Evolutionary conservation across 2,113 vertebrate species (phyloP), one percentile per base, ranked within the genome.

Genomic region (Carlito syrichta): DNA sequence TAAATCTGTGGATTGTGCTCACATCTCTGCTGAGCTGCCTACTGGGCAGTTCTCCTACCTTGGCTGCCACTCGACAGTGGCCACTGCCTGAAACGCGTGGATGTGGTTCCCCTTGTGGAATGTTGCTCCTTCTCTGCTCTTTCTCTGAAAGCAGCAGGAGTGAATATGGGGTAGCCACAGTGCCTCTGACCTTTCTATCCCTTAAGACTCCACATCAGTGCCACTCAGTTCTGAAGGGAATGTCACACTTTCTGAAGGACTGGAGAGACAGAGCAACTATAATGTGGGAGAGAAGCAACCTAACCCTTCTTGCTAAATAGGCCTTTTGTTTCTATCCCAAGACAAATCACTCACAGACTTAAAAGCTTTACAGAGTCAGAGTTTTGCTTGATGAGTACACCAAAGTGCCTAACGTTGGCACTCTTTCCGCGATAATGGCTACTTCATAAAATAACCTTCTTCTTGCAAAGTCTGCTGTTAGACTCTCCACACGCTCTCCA

Each of bases 41-140:
- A 3, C 5, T 10, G 32, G 13, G 43, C 13, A 45, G 8, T 43
- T 71, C 10, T 62, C 25, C 45, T 25, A 8, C 13, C 13, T 23
- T 30, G 0, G 22, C 23, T 32, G 23, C 7, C 14, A 22, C 1
- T 20, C 13, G 6, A 2, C 16, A 50, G 6, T 2, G 14, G 43
- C 38, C 16, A 9, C 38, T 13, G 71, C 22, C 9, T 48, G 23
- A 30, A 25, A 48, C 6, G 3, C 13, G 23, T 0, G n/a, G 32
- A 23, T 2, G 10, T 19, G 30, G 20, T 7, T 48, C 23, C 0
- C 83, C 43, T 19, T 4, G 11, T 5, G 52, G 38, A n/a, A 68
- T n/a, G 2, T 2, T 17, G 19, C 9, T 58, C 27, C 6, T 6
- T 4, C n/a, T 69, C 27, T 17, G 19, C 9, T 58, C 27, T 5